Conservation (phyloP, 53 echinoderm and acorn worm species). For the Henricia sp. region DNA sequence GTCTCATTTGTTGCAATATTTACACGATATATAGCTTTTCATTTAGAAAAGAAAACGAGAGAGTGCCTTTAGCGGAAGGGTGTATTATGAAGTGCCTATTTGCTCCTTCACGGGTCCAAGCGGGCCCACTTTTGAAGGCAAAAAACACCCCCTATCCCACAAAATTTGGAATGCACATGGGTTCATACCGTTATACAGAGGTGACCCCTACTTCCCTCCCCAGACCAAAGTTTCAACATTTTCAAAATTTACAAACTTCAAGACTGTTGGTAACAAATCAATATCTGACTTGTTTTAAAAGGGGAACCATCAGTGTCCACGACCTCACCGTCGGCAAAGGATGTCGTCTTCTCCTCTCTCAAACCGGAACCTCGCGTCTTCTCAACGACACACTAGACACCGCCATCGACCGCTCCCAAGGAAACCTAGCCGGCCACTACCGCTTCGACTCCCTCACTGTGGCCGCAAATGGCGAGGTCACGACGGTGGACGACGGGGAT, state of each 20-base stretch:
- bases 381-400: constrained; percentile 70
- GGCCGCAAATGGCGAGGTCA: constrained; percentile 77
- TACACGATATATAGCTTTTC: too few species aligned
- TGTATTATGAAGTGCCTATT: too few species aligned
- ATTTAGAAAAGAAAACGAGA: too few species aligned
- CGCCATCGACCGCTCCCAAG: constrained; percentile 45
- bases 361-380: constrained; percentile 75
- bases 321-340: constrained; percentile 80
- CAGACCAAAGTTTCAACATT: not conserved
- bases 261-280: too few species aligned
- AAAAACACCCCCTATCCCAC: too few species aligned
- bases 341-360: constrained; percentile 82
- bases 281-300: constrained; percentile 31
- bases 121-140: too few species aligned
- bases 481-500: constrained; percentile 65
- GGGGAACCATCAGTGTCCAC: constrained; percentile 81
- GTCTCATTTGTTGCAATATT: too few species aligned
- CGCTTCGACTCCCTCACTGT: constrained; percentile 80
- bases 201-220: too few species aligned
- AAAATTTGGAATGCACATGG: too few species aligned
- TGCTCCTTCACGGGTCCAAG: too few species aligned
- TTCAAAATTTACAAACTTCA: not conserved
- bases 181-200: too few species aligned
- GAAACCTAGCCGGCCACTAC: constrained; percentile 76
- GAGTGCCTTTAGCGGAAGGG: too few species aligned